phyloP scores from a whole-genome alignment of 1,140 invertebrate species.

The Camponotus pennsylvanicus region DNA sequence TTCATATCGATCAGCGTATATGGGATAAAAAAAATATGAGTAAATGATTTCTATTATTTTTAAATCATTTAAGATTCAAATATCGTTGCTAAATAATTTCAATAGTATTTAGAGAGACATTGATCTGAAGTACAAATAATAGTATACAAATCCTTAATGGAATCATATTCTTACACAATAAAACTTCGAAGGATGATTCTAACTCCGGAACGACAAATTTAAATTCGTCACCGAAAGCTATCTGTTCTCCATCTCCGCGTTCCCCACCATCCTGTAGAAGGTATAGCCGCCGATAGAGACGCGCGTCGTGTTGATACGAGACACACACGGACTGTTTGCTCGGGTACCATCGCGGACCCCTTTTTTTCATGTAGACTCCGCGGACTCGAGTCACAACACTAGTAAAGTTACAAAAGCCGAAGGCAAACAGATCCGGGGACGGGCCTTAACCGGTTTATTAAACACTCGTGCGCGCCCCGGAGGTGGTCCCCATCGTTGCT shows the following conservation, averaged over 20 bases:
- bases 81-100: no score
- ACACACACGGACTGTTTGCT: slow-evolving; percentile 81
- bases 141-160: background rate
- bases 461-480: slow-evolving; percentile 75
- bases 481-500: slow-evolving; percentile 71
- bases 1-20: background rate
- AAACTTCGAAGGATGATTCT: slow-evolving; percentile 13
- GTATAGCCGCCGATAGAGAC: slow-evolving; percentile 72
- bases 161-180: background rate
- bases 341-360: slow-evolving; percentile 77
- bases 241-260: slow-evolving; percentile 47
- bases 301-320: slow-evolving; percentile 77
- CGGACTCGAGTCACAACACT: slow-evolving; percentile 80
- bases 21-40: background rate
- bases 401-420: slow-evolving; percentile 82
- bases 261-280: slow-evolving; percentile 42
- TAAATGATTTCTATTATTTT: background rate
- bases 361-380: slow-evolving; percentile 72
- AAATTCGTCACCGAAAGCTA: slow-evolving; percentile 40
- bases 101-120: background rate
- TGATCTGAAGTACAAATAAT: slow-evolving; percentile 9
- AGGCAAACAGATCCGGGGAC: slow-evolving; percentile 79
- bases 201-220: slow-evolving; percentile 45
- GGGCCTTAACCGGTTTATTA: slow-evolving; percentile 82
- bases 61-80: background rate